Percentiles rank a stretch among this genome's conserved stretches.
Evolutionary conservation across 2,797 vertebrate species (phyloP).

Genomic region (Gambelia wislizenii): DNA sequence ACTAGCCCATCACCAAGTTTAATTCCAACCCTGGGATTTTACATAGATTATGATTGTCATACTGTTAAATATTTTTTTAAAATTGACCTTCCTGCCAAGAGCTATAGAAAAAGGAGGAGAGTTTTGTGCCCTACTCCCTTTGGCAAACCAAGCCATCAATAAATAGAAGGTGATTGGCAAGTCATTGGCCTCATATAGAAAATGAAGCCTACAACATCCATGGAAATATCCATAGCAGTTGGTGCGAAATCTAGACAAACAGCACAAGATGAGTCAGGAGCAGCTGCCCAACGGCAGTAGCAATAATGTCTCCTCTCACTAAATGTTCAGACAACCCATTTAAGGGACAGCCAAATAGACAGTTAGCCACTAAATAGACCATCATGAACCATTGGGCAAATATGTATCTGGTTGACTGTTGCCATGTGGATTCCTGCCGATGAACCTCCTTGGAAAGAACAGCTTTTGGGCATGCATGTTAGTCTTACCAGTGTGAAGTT

Average conservation of each 20-base stretch:
- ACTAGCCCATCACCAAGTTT: neutral
- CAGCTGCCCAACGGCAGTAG: slow-evolving; percentile 48
- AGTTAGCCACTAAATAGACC: slow-evolving; percentile 45
- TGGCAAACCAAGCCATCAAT: slow-evolving; percentile 4
- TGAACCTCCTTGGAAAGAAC: slow-evolving; percentile 17
- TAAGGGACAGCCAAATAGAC: slow-evolving; percentile 51
- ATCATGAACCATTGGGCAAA: slow-evolving; percentile 46
- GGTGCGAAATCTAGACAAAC: slow-evolving; percentile 39
- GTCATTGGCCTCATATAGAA: neutral
- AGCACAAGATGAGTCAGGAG: neutral
- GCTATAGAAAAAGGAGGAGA: neutral
- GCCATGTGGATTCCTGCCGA: neutral
- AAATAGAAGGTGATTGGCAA: slow-evolving; percentile 7
- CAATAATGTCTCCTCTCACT: slow-evolving; percentile 35
- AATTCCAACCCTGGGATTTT: neutral
- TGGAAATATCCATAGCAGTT: slow-evolving; percentile 35
- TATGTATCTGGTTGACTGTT: slow-evolving; percentile 39
- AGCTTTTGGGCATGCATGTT: neutral
- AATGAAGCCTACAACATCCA: neutral
- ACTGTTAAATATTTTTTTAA: neutral
- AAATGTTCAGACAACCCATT: slow-evolving; percentile 24
- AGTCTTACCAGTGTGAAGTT: neutral
- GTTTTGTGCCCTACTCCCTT: neutral
- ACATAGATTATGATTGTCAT: neutral
- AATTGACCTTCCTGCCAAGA: neutral